Evolutionary conservation across 1,140 invertebrate genomes (phyloP), one percentile per base, ranked within the genome.

Genomic region (Atopsyche davidsoni): DNA sequence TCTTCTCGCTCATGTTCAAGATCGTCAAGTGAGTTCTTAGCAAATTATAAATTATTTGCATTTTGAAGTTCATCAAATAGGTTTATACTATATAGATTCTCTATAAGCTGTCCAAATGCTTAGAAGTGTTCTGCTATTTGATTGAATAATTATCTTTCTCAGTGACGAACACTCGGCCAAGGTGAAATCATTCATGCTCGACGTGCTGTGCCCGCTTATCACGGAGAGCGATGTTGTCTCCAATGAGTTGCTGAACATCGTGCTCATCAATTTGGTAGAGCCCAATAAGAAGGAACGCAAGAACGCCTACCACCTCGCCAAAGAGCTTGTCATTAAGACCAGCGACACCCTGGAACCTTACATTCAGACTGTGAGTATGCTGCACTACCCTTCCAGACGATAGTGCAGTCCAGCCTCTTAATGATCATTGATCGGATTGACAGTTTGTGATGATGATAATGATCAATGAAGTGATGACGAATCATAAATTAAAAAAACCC

Each of bases 151-250:
- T n/a, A n/a, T n/a, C 25, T 7, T n/a, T 49, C 48, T 21, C 66
- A 95, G 92, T 75, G 92, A 96, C 63, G 92, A 96, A 66, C 95
- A 98, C 72, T 93, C 91, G 16, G 82, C 82, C 1, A 95, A 96
- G 76, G 93, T 98, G 36, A 96, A 94, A 65, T 92, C 86, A 44
- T 96, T 96, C 63, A 96, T 98, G 85, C 68, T 98, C 50, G 94
- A 98, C 69, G 90, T 98, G 17, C 76, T 98, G 38, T 87, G 85
- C 63, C 94, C 94, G 6, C 72, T 98, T 3, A 92, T 98, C 50
- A 90, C 87, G 6, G 95, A 98, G 71, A 92, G 92, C 16, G 95
- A 98, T 64, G 85, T 89, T 56, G 87, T 98, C 6, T 93, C 91
- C 46, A 91, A 93, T 63, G 92, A 96, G 68, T 71, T 98, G 16